Conservation (phyloP, 2,888 invertebrate species). For the Caenorhabditis sulstoni region DNA sequence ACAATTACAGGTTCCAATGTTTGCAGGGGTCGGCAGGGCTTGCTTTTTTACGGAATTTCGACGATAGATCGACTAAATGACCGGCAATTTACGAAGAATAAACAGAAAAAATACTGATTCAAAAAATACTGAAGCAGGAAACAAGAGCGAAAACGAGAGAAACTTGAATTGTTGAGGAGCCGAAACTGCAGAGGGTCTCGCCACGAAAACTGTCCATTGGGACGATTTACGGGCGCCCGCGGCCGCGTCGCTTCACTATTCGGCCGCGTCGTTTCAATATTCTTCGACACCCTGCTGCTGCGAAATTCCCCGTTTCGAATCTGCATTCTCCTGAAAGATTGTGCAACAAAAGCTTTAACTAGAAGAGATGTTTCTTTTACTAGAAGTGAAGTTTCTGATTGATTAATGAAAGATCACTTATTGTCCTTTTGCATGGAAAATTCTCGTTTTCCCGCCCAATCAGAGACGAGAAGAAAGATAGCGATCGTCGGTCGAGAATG, state of each 20-base stretch:
- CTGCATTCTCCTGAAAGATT: too few species aligned
- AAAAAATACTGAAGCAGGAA: neutral
- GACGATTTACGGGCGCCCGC: constrained; percentile 2
- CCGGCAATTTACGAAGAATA: neutral
- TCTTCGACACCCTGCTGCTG: neutral
- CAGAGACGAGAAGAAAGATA: constrained; percentile 21
- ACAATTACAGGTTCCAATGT: constrained; percentile 31
- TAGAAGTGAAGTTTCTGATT: too few species aligned
- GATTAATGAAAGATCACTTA: constrained; percentile 42
- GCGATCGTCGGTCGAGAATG: constrained; percentile 14
- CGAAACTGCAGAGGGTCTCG: neutral
- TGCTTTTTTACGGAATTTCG: neutral
- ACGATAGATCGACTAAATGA: neutral
- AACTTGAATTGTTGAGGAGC: neutral
- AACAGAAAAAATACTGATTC: too few species aligned
- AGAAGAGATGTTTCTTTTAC: too few species aligned
- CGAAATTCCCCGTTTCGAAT: neutral
- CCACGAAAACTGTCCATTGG: neutral
- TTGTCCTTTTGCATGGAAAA: constrained; percentile 13
- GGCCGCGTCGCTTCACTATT: too few species aligned
- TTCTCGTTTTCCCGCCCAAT: neutral
- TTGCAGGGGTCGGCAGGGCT: constrained; percentile 3
- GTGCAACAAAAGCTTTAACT: too few species aligned
- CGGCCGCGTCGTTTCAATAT: too few species aligned
- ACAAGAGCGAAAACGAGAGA: neutral